phyloP scores from a whole-genome alignment of 2,888 invertebrate genomes.

The Ypsolopha sequella region DNA sequence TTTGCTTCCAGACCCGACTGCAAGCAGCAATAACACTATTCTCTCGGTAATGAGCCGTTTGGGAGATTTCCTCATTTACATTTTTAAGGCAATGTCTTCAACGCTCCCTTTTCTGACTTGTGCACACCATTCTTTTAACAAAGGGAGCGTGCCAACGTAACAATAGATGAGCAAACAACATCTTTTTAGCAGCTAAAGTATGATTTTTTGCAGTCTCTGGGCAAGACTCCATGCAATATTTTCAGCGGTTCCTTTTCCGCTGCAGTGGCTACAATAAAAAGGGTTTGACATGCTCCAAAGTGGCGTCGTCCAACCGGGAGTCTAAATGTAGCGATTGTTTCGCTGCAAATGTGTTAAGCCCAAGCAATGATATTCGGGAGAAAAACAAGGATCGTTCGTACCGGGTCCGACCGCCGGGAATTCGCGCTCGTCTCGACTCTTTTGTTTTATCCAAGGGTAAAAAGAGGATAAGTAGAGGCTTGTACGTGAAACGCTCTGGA shows the following conservation, averaged over 20 bases:
- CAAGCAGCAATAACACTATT: not conserved
- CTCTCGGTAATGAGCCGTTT: slow-evolving; percentile 26
- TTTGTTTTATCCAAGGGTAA: slow-evolving; percentile 24
- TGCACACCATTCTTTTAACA: slow-evolving; percentile 20
- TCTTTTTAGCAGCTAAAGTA: too few relatives aligned
- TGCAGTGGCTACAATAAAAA: too few relatives aligned
- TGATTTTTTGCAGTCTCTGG: too few relatives aligned
- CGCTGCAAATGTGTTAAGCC: slow-evolving; percentile 11
- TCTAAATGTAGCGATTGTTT: too few relatives aligned
- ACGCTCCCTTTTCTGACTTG: slow-evolving; percentile 37
- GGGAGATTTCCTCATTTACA: slow-evolving; percentile 31
- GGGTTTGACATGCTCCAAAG: too few relatives aligned
- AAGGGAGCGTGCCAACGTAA: not conserved
- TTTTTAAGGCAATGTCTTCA: slow-evolving; percentile 26
- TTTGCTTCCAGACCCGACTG: too few relatives aligned
- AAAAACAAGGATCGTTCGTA: slow-evolving; percentile 53
- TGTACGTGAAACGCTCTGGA: slow-evolving; percentile 41
- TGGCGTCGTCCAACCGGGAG: too few relatives aligned
- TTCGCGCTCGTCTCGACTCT: slow-evolving; percentile 17
- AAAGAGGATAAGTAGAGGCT: slow-evolving; percentile 28
- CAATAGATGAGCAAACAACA: too few relatives aligned
- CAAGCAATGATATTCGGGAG: slow-evolving; percentile 57
- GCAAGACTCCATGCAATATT: too few relatives aligned
- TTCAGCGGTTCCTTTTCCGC: too few relatives aligned
- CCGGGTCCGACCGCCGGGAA: slow-evolving; percentile 44